phyloP scores from a whole-genome alignment of 2,113 vertebrate species.

The Lethenteron camtschaticum region DNA sequence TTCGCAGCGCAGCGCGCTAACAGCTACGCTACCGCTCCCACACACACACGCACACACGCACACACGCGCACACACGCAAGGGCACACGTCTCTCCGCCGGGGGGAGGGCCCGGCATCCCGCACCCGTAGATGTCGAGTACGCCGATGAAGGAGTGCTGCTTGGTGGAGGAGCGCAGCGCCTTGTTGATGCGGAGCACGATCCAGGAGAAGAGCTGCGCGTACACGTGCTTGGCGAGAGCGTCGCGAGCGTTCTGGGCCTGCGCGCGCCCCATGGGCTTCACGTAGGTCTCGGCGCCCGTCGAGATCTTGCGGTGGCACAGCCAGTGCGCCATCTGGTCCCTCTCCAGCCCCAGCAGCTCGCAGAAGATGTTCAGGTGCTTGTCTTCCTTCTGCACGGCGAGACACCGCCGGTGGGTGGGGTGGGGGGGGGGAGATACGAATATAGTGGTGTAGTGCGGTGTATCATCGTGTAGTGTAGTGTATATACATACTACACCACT shows the following conservation, averaged over 20 bases:
- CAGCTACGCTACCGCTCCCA: no score
- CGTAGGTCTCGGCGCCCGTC: conserved; percentile 71
- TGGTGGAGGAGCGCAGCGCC: conserved; percentile 52
- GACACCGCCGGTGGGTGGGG: no score
- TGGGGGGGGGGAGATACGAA: no score
- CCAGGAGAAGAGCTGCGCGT: conserved; percentile 92
- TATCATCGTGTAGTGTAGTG: no score
- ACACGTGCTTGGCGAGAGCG: conserved; percentile 84
- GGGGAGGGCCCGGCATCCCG: no score
- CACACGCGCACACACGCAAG: no score
- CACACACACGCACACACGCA: no score
- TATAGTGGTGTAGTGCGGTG: no score
- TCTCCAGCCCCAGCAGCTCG: conserved; percentile 71
- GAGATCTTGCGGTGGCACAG: conserved; percentile 83
- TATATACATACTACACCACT: no score
- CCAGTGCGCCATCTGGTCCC: conserved; percentile 90
- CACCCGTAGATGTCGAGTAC: conserved; percentile 95
- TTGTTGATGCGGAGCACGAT: conserved; percentile 87
- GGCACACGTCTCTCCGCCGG: no score
- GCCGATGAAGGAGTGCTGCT: conserved; percentile 89
- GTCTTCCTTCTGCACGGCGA: conserved; percentile 43
- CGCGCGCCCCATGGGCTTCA: conserved; percentile 68
- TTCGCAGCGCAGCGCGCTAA: no score
- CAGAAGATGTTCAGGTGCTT: conserved; percentile 60
- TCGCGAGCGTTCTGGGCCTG: conserved; percentile 82